phyloP scores from a whole-genome alignment of 2,888 invertebrate genomes.

The Perithous albicinctus region DNA sequence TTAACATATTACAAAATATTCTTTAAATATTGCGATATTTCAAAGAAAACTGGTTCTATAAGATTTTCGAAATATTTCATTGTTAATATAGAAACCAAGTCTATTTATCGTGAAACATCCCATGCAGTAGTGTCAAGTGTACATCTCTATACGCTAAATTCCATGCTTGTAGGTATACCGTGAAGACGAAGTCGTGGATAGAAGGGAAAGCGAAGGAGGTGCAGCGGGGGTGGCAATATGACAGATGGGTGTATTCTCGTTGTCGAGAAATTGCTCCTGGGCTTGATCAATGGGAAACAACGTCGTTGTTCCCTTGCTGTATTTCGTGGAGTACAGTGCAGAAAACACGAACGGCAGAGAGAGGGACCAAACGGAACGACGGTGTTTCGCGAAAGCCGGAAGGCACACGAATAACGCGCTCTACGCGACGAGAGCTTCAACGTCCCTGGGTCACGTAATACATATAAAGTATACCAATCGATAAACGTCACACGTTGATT shows the following conservation, averaged over 20 bases:
- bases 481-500: constrained; percentile 64
- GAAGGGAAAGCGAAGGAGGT: constrained; percentile 19
- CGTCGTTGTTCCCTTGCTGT: constrained; percentile 31
- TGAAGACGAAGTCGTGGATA: constrained; percentile 1
- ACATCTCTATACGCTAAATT: neutral
- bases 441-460: constrained; percentile 56
- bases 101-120: neutral
- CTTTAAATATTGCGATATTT: no score
- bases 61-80: no score
- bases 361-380: neutral
- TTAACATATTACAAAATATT: no score
- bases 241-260: constrained; percentile 66
- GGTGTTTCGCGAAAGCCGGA: neutral
- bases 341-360: constrained; percentile 1
- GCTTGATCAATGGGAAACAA: constrained; percentile 48
- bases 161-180: neutral
- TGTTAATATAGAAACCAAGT: no score
- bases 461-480: constrained; percentile 64
- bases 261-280: constrained; percentile 39
- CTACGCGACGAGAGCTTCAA: constrained; percentile 19
- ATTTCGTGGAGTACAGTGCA: constrained; percentile 11
- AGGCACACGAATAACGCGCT: constrained; percentile 27
- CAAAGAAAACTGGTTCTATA: no score
- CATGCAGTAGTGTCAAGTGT: neutral
- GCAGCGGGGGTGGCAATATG: constrained; percentile 69